These are phyloP conservation scores for Somateria mollissima DNA, from an alignment of 2,797 vertebrate species.

Conservation along the genomic window DNA sequence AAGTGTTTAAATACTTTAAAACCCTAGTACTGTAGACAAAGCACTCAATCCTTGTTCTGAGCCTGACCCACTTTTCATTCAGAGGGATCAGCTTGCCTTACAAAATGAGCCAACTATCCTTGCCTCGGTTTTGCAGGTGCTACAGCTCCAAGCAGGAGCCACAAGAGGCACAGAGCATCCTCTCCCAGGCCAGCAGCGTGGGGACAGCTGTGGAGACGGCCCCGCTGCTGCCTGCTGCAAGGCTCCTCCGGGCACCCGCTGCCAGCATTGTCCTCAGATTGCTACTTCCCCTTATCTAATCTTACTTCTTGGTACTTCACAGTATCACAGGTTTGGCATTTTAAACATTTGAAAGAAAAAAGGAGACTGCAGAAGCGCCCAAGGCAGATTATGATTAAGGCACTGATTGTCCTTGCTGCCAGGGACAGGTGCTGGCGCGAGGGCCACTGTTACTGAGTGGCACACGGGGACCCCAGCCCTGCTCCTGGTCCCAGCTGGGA, in stretches of 20 bases:
- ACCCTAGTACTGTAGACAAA: background rate
- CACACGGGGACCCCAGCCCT: fast-evolving
- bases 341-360: constrained; percentile 34
- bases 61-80: background rate
- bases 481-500: background rate
- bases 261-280: background rate
- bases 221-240: fast-evolving
- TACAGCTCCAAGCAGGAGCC: background rate
- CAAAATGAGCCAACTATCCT: background rate
- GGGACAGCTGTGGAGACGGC: fast-evolving
- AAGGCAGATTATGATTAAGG: background rate
- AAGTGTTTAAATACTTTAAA: background rate
- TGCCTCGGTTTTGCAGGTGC: background rate
- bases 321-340: constrained; percentile 22
- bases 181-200: background rate
- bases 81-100: background rate
- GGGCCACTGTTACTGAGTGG: fast-evolving
- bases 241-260: background rate
- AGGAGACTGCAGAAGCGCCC: background rate
- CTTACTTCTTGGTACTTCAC: background rate
- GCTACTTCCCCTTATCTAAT: constrained; percentile 45
- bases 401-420: background rate
- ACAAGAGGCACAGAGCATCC: fast-evolving
- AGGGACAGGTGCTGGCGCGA: background rate
- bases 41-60: background rate